Evolutionary conservation across 2,113 vertebrate genomes (phyloP).

Genomic region (Terrapene triunguis): DNA sequence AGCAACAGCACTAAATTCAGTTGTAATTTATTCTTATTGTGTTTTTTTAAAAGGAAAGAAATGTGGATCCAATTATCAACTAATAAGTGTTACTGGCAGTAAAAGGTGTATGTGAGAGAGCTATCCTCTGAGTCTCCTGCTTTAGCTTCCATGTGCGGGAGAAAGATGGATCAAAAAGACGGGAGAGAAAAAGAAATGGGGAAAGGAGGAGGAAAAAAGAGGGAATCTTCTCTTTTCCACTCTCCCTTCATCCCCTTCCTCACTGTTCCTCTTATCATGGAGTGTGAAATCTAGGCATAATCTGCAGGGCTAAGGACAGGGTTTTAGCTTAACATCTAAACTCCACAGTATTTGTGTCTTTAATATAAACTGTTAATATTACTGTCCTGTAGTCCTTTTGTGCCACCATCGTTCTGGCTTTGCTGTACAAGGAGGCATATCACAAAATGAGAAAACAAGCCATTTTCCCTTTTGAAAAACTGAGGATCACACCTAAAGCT

Average conservation of each 20-base stretch:
- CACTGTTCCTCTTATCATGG: neutral
- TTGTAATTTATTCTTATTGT: neutral
- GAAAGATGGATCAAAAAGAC: neutral
- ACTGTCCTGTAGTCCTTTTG: neutral
- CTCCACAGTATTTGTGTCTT: neutral
- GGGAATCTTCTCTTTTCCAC: neutral
- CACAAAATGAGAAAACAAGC: neutral
- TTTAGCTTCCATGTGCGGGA: neutral
- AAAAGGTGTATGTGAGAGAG: neutral
- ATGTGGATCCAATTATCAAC: neutral
- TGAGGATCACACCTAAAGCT: neutral
- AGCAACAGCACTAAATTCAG: neutral
- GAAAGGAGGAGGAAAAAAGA: neutral
- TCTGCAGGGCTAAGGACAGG: neutral
- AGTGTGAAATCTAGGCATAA: neutral
- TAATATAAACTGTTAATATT: neutral
- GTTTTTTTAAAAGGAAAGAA: neutral
- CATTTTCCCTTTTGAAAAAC: neutral
- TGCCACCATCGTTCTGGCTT: neutral
- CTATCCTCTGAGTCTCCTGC: neutral
- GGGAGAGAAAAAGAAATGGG: slow-evolving; percentile 6
- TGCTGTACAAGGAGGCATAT: neutral
- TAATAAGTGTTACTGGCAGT: neutral
- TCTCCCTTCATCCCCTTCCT: neutral
- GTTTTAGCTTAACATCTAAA: neutral